A percentile compares a stretch with the other conserved stretches of the same genome.
Evolutionary conservation across 2,113 vertebrate genomes (phyloP).

Genomic region (Podilymbus podiceps): DNA sequence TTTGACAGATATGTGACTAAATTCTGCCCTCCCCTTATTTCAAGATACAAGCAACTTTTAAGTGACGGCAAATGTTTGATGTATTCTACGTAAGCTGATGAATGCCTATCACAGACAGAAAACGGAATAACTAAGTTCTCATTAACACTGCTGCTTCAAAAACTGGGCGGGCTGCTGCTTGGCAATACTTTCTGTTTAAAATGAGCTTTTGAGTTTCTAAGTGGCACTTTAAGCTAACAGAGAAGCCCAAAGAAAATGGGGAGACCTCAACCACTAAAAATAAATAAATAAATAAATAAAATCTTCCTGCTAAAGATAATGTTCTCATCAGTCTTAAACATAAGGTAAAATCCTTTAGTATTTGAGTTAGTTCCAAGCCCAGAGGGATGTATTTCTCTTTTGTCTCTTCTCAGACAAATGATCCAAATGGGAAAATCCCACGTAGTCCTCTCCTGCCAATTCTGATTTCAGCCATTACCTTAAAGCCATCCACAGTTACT

Average conservation of each 20-base stretch:
- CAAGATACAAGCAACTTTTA: neutral
- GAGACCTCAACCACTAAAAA: neutral
- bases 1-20: neutral
- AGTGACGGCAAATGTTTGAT: neutral
- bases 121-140: neutral
- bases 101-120: neutral
- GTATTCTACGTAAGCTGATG: neutral
- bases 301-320: neutral
- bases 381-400: neutral
- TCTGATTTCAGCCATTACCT: neutral
- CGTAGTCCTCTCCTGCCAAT: neutral
- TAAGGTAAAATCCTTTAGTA: neutral
- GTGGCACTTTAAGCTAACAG: neutral
- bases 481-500: fast-evolving
- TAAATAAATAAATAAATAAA: neutral
- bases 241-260: neutral
- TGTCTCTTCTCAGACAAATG: neutral
- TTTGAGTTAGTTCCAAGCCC: neutral
- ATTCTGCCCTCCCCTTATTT: neutral
- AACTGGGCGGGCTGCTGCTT: neutral
- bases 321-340: neutral
- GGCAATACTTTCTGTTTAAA: neutral
- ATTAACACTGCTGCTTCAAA: neutral
- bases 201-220: neutral
- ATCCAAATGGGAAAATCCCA: neutral